Percentiles rank a stretch among this genome's conserved stretches.
Evolutionary conservation across 53 echinoderm and acorn worm species (phyloP).

Genomic region (Glandiceps talaboti): DNA sequence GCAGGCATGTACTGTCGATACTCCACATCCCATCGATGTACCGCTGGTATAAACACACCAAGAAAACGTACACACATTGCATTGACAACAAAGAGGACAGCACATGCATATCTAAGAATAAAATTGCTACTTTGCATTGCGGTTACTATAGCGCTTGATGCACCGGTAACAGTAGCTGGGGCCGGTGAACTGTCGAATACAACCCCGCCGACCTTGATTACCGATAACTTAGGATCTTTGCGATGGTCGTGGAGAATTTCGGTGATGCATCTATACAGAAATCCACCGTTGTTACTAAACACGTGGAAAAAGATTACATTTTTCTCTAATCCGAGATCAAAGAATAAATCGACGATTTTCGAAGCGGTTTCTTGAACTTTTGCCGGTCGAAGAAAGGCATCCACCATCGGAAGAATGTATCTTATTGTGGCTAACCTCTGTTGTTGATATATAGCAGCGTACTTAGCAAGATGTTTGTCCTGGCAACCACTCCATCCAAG

Average conservation of each 20-base stretch:
- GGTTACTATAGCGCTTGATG: slow-evolving; percentile 21
- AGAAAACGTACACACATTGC: not conserved
- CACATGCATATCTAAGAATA: not conserved
- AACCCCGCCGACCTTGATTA: slow-evolving; percentile 48
- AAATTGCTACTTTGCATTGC: not conserved
- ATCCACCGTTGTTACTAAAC: slow-evolving; percentile 83
- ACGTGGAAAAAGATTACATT: slow-evolving; percentile 74
- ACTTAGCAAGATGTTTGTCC: slow-evolving; percentile 70
- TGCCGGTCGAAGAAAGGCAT: slow-evolving; percentile 18
- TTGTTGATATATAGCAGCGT: slow-evolving; percentile 79
- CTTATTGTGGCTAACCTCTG: slow-evolving; percentile 70
- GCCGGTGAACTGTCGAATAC: slow-evolving; percentile 66
- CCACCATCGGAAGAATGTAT: slow-evolving; percentile 43
- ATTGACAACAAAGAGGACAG: slow-evolving; percentile 17
- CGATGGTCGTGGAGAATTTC: slow-evolving; percentile 29
- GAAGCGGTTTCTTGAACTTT: slow-evolving; percentile 29
- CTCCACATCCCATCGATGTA: not conserved
- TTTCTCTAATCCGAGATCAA: slow-evolving; percentile 75
- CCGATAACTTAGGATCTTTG: not conserved
- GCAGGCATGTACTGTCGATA: slow-evolving; percentile 6
- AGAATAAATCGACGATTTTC: slow-evolving; percentile 64
- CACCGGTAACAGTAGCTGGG: slow-evolving; percentile 8
- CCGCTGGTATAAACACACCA: slow-evolving; percentile 7
- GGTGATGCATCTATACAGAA: slow-evolving; percentile 49
- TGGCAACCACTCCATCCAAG: slow-evolving; percentile 82